Evolutionary conservation across 2,113 vertebrate genomes (phyloP).

Genomic region (Herpailurus yagouaroundi): DNA sequence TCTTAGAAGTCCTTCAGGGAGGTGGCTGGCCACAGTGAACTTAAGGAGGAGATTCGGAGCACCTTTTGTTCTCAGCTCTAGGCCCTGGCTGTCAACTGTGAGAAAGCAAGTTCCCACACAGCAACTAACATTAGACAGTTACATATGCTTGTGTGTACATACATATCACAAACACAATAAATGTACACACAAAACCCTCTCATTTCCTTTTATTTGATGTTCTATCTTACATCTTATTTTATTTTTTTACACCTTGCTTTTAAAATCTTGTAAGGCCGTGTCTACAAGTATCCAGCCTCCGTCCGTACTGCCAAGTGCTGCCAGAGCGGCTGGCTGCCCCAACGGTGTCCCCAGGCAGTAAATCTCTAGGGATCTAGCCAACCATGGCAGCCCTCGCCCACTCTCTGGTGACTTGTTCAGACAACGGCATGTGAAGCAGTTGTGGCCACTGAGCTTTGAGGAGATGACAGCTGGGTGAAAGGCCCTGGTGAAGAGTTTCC

Average conservation of each 20-base stretch:
- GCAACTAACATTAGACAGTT: not conserved
- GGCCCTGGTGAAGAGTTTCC: not conserved
- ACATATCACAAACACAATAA: not conserved
- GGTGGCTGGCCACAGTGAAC: not conserved
- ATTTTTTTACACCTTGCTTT: not conserved
- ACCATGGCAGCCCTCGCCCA: not conserved
- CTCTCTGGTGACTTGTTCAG: not conserved
- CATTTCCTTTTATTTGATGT: not conserved
- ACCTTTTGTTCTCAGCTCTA: constrained; percentile 3
- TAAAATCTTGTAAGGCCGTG: not conserved
- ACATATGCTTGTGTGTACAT: not conserved
- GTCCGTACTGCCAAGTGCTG: not conserved
- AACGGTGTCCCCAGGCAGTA: too few species aligned
- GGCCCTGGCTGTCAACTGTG: not conserved
- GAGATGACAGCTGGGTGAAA: not conserved
- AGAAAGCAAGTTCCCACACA: not conserved
- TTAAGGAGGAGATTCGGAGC: not conserved
- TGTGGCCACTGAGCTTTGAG: not conserved
- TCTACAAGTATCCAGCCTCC: not conserved
- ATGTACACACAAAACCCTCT: not conserved
- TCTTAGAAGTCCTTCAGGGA: not conserved
- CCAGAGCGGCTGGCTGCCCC: not conserved
- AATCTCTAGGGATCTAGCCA: not conserved
- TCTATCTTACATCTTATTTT: not conserved
- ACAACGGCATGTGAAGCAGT: not conserved